These are phyloP conservation scores for Halictus rubicundus DNA, from an alignment of 1,140 invertebrate species.

Conservation along the genomic window DNA sequence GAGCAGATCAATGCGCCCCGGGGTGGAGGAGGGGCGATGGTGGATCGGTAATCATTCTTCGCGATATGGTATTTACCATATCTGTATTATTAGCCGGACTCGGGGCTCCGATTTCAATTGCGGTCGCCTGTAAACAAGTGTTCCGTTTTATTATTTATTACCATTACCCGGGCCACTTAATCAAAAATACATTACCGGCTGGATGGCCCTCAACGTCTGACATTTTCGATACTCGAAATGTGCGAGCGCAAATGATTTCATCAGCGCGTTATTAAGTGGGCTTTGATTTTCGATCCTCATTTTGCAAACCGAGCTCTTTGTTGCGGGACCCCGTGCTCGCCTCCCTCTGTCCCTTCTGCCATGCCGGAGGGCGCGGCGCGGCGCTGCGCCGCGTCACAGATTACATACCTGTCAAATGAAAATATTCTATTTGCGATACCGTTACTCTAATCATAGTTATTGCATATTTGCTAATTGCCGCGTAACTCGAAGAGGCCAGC, in stretches of 20 bases:
- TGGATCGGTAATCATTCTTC: constrained; percentile 9
- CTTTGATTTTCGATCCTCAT: constrained; percentile 69
- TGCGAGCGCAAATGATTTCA: constrained; percentile 67
- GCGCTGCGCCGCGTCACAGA: constrained; percentile 26
- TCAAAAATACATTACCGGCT: constrained; percentile 64
- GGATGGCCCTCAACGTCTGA: constrained; percentile 62
- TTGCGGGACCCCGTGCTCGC: constrained; percentile 29
- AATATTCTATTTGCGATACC: constrained; percentile 66
- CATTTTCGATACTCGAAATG: constrained; percentile 62
- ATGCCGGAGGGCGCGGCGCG: not conserved
- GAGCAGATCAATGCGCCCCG: too few species aligned
- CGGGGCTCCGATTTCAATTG: constrained; percentile 58
- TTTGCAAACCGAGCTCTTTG: constrained; percentile 66
- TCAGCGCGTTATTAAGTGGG: constrained; percentile 67
- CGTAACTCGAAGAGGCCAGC: constrained; percentile 12
- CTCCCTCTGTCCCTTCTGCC: constrained; percentile 2
- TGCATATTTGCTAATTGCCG: constrained; percentile 63
- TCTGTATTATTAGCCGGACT: constrained; percentile 17
- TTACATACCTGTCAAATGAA: constrained; percentile 66
- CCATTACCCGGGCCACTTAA: constrained; percentile 61
- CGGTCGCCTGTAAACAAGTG: constrained; percentile 62
- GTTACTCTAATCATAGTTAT: constrained; percentile 65
- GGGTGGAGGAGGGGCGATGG: too few species aligned
- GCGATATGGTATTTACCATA: constrained; percentile 27
- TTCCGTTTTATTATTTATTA: constrained; percentile 64